Base-by-base conservation (phyloP, 2,113 vertebrate genomes). In the Nycticryphes semicollaris region DNA sequence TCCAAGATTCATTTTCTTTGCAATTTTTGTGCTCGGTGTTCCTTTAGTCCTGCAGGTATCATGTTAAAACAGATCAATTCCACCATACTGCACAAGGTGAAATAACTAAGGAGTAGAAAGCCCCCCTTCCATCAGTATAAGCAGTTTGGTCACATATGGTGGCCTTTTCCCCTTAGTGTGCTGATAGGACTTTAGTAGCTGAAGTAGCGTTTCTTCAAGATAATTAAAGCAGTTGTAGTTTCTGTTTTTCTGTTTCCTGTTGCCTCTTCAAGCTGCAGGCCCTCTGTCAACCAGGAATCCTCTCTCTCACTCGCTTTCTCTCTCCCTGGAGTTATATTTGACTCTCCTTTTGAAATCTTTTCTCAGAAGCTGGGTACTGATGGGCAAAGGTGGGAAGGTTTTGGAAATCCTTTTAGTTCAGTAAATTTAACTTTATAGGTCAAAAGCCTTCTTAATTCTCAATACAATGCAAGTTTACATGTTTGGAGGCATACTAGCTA, bases 1-100 rank as follows among this genome's bases (percentile, higher is more conserved):
- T 88, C 90, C 48, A 59, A 33, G 59, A 85, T 68, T 88, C 92
- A 93, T 96, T 94, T 95, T 87, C 68, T 63, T 81, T 67, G 56
- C 43, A 37, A 1, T 80, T 89, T 73, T 75, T 95, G 31, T 63
- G n/a, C 47, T 84, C 22, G 14, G 8, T 86, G 56, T 92, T 94
- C 83, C 59, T 85, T 80, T 68, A 67, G 25, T 84, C 28, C 14
- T 56, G 16, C 64, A 48, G 39, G 31, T 84, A 70, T 69, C 30
- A 20, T 33, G 21, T 81, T 94, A 84, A 84, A 89, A 72, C 33
- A 59, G 79, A 94, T 91, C 68, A 47, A 75, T 96, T 88, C 72
- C 48, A 22, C 56, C 5, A 2, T 51, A 70, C 45, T 80, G 56
- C 6, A 5, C 31, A 74, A 51, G 20, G 31, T 86, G 80, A 57